Conservation (phyloP, 2,888 invertebrate genomes). For the Crossocerus cetratus region DNA sequence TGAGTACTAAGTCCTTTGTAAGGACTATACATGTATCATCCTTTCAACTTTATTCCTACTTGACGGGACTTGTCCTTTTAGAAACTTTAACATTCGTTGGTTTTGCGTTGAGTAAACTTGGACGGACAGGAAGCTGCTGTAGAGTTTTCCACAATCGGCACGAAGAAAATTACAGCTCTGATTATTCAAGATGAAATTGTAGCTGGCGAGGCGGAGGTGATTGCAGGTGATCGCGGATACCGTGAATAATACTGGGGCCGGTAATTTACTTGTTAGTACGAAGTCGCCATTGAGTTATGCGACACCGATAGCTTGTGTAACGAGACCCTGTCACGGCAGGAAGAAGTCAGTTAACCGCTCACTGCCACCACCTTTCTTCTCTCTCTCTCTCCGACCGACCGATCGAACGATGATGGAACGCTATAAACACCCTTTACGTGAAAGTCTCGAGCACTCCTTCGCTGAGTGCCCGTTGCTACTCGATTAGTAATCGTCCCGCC, state of each 20-base stretch:
- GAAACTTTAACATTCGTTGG: too few species aligned
- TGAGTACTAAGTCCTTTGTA: too few species aligned
- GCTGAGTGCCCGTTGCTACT: background rate
- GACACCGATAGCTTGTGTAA: constrained; percentile 20
- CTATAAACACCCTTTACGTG: background rate
- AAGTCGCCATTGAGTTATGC: constrained; percentile 28
- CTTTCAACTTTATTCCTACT: too few species aligned
- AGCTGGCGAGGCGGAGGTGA: constrained; percentile 30
- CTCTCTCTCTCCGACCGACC: background rate
- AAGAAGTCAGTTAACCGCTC: constrained; percentile 31
- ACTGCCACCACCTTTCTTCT: background rate
- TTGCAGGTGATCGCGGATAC: constrained; percentile 21
- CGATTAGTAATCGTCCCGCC: background rate
- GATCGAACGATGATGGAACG: background rate
- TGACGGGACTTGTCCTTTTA: too few species aligned
- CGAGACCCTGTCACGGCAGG: constrained; percentile 27
- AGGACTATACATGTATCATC: too few species aligned
- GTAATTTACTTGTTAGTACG: constrained; percentile 17
- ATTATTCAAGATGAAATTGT: constrained; percentile 39
- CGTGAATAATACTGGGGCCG: background rate
- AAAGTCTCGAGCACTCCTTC: background rate
- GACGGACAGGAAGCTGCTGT: too few species aligned
- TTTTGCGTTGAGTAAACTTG: too few species aligned
- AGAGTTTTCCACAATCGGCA: background rate
- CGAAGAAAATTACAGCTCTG: constrained; percentile 15